Percentiles rank a stretch among this genome's conserved stretches.
Evolutionary conservation across 2,888 invertebrate genomes (phyloP).

Genomic region (Philereme transversata): DNA sequence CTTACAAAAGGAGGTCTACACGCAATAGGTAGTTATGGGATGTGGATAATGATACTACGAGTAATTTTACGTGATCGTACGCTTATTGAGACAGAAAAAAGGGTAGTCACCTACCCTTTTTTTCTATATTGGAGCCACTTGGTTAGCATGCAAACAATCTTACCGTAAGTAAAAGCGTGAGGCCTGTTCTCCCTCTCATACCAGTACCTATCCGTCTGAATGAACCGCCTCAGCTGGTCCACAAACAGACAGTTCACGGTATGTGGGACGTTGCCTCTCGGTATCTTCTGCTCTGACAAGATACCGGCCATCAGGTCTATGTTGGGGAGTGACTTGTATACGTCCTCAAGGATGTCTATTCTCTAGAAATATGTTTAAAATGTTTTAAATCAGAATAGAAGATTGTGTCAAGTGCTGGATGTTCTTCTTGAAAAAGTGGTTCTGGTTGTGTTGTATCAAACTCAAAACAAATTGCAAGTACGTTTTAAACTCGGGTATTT

Average conservation of each 20-base stretch:
- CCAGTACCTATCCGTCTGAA: conserved; percentile 86
- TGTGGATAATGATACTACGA: too few species aligned
- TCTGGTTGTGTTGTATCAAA: too few species aligned
- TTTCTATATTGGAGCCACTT: too few species aligned
- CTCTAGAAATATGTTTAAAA: conserved; percentile 33
- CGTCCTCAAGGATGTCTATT: conserved; percentile 40
- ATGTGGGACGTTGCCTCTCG: conserved; percentile 92
- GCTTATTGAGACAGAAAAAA: too few species aligned
- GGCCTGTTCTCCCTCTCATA: conserved; percentile 49
- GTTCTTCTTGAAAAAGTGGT: not conserved
- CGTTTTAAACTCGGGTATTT: too few species aligned
- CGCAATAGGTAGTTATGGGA: too few species aligned
- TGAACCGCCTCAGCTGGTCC: conserved; percentile 88
- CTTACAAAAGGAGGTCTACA: too few species aligned
- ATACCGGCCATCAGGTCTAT: conserved; percentile 94
- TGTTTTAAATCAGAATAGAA: too few species aligned
- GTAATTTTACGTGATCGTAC: too few species aligned
- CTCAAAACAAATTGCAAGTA: too few species aligned
- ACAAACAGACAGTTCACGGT: conserved; percentile 93
- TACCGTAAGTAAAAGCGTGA: conserved; percentile 46
- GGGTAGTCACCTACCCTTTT: too few species aligned
- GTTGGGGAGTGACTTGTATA: conserved; percentile 86
- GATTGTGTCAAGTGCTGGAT: not conserved
- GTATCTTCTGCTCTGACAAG: conserved; percentile 90
- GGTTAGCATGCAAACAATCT: too few species aligned